phyloP scores from a whole-genome alignment of 2,797 vertebrate genomes.

The Amniataba percoides region DNA sequence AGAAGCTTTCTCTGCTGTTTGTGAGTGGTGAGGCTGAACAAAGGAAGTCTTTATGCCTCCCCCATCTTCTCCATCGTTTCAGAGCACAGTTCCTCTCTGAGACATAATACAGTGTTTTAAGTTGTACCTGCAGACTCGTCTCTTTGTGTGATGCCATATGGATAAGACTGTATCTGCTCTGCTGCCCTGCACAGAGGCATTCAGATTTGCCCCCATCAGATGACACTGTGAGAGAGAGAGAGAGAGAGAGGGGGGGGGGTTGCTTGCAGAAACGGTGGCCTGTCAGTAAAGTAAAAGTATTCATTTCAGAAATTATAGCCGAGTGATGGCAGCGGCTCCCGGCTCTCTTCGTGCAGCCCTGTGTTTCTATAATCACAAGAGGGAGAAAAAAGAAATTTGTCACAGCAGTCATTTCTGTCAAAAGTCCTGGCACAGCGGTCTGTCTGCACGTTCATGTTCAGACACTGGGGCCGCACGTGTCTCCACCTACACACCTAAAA shows the following conservation, averaged over 20 bases:
- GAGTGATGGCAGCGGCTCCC: background rate
- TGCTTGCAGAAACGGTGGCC: constrained; percentile 19
- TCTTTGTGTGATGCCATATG: constrained; percentile 35
- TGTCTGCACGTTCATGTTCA: constrained; percentile 11
- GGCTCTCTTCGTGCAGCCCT: background rate
- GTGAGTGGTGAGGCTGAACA: constrained; percentile 33
- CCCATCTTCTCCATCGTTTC: constrained; percentile 8
- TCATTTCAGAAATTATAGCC: constrained; percentile 7
- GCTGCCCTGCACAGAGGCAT: constrained; percentile 20
- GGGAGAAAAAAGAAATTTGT: constrained; percentile 12
- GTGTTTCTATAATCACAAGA: constrained; percentile 43
- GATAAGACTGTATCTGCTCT: constrained; percentile 34
- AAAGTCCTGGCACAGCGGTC: background rate
- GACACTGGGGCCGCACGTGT: constrained; percentile 3
- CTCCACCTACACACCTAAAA: background rate
- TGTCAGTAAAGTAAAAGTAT: constrained; percentile 31
- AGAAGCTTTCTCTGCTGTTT: constrained; percentile 34
- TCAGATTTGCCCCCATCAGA: constrained; percentile 29
- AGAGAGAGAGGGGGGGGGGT: no score
- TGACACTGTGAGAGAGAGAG: no score
- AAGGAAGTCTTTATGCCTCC: constrained; percentile 44
- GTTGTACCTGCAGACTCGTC: constrained; percentile 7
- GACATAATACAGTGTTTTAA: constrained; percentile 42
- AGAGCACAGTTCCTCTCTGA: constrained; percentile 26
- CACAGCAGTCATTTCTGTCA: constrained; percentile 10